phyloP scores from a whole-genome alignment of 2,888 invertebrate genomes.

The Idaea aversata region DNA sequence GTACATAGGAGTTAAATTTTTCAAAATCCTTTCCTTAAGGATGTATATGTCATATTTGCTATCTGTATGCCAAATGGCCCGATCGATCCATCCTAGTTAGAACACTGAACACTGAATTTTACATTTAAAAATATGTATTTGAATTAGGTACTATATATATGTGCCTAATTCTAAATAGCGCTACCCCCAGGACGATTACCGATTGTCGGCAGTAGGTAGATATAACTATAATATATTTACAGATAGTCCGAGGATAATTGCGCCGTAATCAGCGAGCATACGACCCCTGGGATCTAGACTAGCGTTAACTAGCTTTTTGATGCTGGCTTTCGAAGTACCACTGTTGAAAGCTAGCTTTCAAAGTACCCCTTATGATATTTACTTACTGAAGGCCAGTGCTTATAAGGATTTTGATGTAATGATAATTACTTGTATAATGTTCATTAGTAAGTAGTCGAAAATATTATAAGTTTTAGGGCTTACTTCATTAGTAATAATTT shows the following conservation, averaged over 20 bases:
- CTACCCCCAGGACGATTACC: constrained; percentile 1
- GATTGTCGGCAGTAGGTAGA: neutral
- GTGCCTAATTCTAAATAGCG: constrained; percentile 10
- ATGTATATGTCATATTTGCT: too few relatives aligned
- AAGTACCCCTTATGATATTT: neutral
- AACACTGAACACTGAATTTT: too few relatives aligned
- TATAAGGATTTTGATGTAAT: neutral
- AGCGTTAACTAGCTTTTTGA: neutral
- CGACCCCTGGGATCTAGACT: constrained; percentile 13
- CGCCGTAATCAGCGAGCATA: constrained; percentile 23
- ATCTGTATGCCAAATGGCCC: too few relatives aligned
- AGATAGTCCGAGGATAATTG: constrained; percentile 24
- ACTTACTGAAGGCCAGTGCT: neutral
- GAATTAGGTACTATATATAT: constrained; percentile 14
- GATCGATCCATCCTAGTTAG: too few relatives aligned
- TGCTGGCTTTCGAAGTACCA: neutral
- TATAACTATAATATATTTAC: constrained; percentile 15
- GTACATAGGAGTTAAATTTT: too few relatives aligned
- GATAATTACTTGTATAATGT: too few relatives aligned
- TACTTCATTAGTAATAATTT: too few relatives aligned
- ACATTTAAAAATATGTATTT: constrained; percentile 4
- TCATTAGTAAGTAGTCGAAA: too few relatives aligned
- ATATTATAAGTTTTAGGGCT: too few relatives aligned
- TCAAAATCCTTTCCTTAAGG: too few relatives aligned
- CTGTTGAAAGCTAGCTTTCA: neutral